A percentile compares a stretch with the other conserved stretches of the same genome.
Conservation (phyloP, 2,888 invertebrate genomes). For the Acanthacorydalis orientalis region DNA sequence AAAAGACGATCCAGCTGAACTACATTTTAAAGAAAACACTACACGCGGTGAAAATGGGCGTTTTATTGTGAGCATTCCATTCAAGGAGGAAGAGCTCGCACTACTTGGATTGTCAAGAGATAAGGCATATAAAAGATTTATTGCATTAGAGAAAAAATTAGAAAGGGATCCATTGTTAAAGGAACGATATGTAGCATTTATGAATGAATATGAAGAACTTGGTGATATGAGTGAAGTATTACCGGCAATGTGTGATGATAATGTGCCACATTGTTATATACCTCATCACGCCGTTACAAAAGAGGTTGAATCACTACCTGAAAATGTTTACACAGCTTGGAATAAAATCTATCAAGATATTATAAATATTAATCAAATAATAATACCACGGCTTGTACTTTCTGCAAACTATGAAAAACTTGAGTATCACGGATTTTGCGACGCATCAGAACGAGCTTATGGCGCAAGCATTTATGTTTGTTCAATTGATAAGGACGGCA, state of each 20-base stretch:
- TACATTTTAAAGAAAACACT: constrained; percentile 1
- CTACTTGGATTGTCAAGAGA: constrained; percentile 4
- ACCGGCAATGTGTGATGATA: not conserved
- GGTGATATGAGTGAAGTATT: constrained; percentile 3
- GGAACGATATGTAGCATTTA: constrained; percentile 1
- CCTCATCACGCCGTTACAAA: constrained; percentile 9
- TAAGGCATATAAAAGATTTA: constrained; percentile 5
- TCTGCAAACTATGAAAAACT: not conserved
- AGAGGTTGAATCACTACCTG: not conserved
- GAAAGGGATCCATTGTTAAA: not conserved
- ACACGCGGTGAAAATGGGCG: not conserved
- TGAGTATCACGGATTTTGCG: not conserved
- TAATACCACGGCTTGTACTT: not conserved
- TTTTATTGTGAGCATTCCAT: constrained; percentile 6
- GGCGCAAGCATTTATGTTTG: constrained; percentile 1
- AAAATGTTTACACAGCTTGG: not conserved
- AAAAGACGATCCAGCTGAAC: constrained; percentile 6
- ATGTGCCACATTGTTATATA: constrained; percentile 1
- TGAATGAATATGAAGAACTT: constrained; percentile 5
- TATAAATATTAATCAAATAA: not conserved
- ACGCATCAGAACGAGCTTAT: constrained; percentile 1
- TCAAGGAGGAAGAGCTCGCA: not conserved
- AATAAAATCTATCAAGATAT: not conserved
- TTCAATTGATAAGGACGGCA: not conserved
- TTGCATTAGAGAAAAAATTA: constrained; percentile 6